These are phyloP conservation scores for Patiria pectinifera DNA, from an alignment of 53 echinoderm and acorn worm genomes.

Conservation along the genomic window DNA sequence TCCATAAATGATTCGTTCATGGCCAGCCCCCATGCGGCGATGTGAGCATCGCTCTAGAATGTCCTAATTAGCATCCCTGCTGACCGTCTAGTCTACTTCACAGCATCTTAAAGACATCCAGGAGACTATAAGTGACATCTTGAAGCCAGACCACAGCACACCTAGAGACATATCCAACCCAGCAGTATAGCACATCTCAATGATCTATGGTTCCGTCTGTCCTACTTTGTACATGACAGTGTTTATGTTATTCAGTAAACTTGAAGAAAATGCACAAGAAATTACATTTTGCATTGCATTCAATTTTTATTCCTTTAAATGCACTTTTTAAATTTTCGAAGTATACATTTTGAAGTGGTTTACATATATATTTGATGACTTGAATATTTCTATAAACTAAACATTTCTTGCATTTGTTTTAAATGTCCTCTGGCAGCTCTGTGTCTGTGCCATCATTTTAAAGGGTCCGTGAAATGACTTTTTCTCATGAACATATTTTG, in stretches of 20 bases:
- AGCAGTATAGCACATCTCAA: slow-evolving; percentile 6
- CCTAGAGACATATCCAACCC: not conserved
- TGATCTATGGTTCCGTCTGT: not conserved
- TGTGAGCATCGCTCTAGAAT: not conserved
- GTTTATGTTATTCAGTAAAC: not conserved
- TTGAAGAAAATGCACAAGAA: not conserved
- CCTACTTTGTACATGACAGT: not conserved
- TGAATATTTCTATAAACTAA: no score
- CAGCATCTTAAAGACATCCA: not conserved
- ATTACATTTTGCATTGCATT: not conserved
- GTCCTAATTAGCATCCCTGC: slow-evolving; percentile 1
- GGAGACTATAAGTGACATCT: not conserved
- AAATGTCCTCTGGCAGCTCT: no score
- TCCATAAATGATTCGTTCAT: not conserved
- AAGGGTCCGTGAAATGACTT: no score
- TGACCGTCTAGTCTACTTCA: not conserved
- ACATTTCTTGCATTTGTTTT: no score
- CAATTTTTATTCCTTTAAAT: not conserved
- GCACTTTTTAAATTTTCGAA: not conserved
- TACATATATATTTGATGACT: not conserved
- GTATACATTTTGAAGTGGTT: not conserved
- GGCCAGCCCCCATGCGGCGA: not conserved
- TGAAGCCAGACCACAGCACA: not conserved
- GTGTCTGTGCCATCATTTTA: no score
- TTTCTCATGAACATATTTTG: no score